phyloP scores from a whole-genome alignment of 2,888 invertebrate species.

The Stramonita haemastoma region DNA sequence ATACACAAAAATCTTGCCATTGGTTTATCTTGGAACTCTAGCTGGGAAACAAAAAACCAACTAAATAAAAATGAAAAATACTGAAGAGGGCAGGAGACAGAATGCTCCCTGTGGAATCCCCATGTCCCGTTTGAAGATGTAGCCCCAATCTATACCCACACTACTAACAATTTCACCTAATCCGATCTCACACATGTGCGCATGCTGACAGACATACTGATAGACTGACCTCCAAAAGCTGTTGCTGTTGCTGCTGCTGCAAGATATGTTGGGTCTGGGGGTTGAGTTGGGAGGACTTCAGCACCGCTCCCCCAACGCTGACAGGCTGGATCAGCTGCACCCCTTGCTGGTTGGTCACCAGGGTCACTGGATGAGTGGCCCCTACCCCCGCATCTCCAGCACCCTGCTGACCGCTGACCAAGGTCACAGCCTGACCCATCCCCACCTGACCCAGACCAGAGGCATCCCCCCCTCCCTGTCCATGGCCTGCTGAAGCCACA shows the following conservation, averaged over 20 bases:
- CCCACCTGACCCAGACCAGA: constrained; percentile 38
- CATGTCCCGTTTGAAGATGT: neutral
- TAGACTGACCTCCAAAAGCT: constrained; percentile 44
- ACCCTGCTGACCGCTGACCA: constrained; percentile 20
- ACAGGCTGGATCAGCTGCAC: constrained; percentile 56
- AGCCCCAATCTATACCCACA: neutral
- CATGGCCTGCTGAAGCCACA: constrained; percentile 40
- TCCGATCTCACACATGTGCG: neutral
- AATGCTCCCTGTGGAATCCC: neutral
- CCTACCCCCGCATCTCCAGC: constrained; percentile 29
- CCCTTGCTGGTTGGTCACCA: constrained; percentile 20
- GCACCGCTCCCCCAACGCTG: constrained; percentile 50
- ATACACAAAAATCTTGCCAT: no score
- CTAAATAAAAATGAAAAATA: neutral
- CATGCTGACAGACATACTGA: neutral
- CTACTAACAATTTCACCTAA: neutral
- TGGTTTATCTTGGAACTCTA: neutral
- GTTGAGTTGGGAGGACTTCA: constrained; percentile 53
- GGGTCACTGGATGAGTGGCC: constrained; percentile 21
- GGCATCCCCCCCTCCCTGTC: constrained; percentile 45
- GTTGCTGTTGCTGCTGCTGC: constrained; percentile 53
- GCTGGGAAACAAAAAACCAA: neutral
- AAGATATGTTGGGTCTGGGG: constrained; percentile 43
- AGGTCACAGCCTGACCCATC: constrained; percentile 27
- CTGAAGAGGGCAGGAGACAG: neutral